phyloP scores from a whole-genome alignment of 2,797 vertebrate species.

The Gobionotothen gibberifrons region DNA sequence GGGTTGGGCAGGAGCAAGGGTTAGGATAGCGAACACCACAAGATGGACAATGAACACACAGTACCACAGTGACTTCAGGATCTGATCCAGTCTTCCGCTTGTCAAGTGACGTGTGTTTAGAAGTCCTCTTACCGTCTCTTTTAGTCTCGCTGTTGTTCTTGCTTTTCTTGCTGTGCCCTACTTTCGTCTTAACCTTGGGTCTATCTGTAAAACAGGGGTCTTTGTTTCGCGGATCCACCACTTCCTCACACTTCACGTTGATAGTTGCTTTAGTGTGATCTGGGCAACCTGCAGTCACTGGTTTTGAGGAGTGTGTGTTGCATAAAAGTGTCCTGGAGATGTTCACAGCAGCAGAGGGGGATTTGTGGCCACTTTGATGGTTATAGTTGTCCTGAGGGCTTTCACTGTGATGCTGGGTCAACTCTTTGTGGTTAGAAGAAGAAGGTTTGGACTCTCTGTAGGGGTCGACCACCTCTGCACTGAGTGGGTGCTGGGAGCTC shows the following conservation, averaged over 20 bases:
- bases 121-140: conserved; percentile 68
- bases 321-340: conserved; percentile 71
- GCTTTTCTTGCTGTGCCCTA: conserved; percentile 63
- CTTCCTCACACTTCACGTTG: conserved; percentile 77
- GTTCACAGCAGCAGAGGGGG: not conserved
- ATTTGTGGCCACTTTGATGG: conserved; percentile 73
- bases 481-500: conserved; percentile 28
- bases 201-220: conserved; percentile 83
- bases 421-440: conserved; percentile 50
- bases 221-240: conserved; percentile 59
- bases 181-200: conserved; percentile 90
- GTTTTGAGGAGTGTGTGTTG: conserved; percentile 75
- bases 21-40: conserved; percentile 44
- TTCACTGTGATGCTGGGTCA: conserved; percentile 39
- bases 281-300: conserved; percentile 49
- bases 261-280: conserved; percentile 64
- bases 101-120: conserved; percentile 58
- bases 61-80: conserved; percentile 57
- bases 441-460: conserved; percentile 63
- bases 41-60: conserved; percentile 63
- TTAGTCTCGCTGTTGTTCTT: conserved; percentile 47
- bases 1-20: conserved; percentile 52
- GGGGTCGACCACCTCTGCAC: conserved; percentile 42
- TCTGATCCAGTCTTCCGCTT: conserved; percentile 71
- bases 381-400: conserved; percentile 51